Evolutionary conservation across 2,797 vertebrate species (phyloP).

Genomic region (Sitta carolinensis): DNA sequence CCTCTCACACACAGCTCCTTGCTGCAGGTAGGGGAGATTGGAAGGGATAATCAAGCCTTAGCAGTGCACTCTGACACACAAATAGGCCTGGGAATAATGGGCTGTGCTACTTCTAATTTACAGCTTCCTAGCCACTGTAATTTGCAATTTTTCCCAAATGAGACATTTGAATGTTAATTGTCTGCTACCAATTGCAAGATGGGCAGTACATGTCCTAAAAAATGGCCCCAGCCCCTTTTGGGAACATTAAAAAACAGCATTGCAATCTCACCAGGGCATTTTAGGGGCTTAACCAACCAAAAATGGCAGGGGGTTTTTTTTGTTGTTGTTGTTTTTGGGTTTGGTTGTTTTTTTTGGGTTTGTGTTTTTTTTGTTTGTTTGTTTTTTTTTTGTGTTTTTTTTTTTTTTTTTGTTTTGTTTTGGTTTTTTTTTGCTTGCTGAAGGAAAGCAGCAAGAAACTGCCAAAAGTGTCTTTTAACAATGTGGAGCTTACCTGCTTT

Average conservation of each 20-base stretch:
- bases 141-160: conserved; percentile 27
- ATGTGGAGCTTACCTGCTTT: not conserved
- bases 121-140: not conserved
- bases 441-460: not conserved
- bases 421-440: too few species aligned
- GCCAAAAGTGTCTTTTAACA: not conserved
- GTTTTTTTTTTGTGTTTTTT: too few species aligned
- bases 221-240: not conserved
- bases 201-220: not conserved
- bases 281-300: conserved; percentile 29
- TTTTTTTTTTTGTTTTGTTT: not conserved
- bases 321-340: not conserved
- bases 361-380: not conserved
- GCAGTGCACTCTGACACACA: not conserved
- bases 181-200: not conserved
- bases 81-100: not conserved
- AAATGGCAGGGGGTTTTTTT: not conserved
- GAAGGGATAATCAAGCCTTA: not conserved
- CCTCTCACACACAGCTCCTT: not conserved
- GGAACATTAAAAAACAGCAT: not conserved
- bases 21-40: not conserved
- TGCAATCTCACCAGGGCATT: not conserved
- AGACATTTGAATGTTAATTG: not conserved
- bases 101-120: not conserved
- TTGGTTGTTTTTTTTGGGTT: too few species aligned